phyloP scores from a whole-genome alignment of 2,888 invertebrate genomes.

The Meganola albula region DNA sequence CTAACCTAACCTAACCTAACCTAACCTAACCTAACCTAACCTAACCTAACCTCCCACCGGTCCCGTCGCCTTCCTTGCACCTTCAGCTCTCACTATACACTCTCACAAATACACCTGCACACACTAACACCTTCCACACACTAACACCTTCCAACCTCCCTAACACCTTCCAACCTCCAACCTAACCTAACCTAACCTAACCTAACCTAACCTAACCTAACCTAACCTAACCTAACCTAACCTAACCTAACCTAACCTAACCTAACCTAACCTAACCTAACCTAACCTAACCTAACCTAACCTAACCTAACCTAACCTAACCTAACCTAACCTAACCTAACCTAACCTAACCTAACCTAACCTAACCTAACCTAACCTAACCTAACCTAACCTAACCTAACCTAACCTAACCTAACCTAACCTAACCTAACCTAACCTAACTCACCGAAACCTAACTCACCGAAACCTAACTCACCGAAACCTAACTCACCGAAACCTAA shows the following conservation, averaged over 20 bases:
- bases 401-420: constrained; percentile 11
- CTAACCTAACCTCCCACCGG: constrained; percentile 17
- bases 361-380: constrained; percentile 10
- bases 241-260: constrained; percentile 11
- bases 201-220: constrained; percentile 13
- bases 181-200: constrained; percentile 13
- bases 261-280: constrained; percentile 4
- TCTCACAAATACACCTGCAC: constrained; percentile 3
- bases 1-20: constrained; percentile 23
- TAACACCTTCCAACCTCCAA: constrained; percentile 5
- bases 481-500: not conserved
- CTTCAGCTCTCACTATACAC: not conserved
- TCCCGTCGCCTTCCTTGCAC: not conserved
- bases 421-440: constrained; percentile 10
- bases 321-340: not conserved
- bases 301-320: not conserved
- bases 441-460: not conserved
- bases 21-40: constrained; percentile 22
- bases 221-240: constrained; percentile 9
- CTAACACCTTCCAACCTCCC: not conserved
- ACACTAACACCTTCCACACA: not conserved
- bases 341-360: constrained; percentile 1
- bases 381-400: constrained; percentile 10
- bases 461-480: not conserved
- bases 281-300: not conserved